Evolutionary conservation across 92 coral and sea anemone species (phyloP), one percentile per base, ranked within the genome.

Genomic region (Heliopora coerulea): DNA sequence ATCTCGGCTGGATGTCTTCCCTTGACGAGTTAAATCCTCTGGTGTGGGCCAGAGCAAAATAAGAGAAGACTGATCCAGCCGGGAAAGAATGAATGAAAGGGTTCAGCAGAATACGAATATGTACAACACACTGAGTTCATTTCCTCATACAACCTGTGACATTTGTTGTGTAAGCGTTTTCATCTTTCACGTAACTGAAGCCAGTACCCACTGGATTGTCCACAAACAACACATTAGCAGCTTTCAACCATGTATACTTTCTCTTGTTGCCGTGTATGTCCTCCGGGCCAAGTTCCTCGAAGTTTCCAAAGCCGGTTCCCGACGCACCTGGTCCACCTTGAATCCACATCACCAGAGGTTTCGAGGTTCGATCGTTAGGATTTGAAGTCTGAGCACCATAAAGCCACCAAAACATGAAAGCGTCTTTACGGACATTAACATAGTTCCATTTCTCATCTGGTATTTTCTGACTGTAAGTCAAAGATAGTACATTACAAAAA

Each of bases 321-420:
- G 98, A 93, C 4, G 83, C 98, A 8, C 98, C 98, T 0, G 98
- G 98, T 0, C 98, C 98, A 27, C 98, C 98, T 68, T 93, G 98
- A 0, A 93, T 85, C 98, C 97, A 93, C 96, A 93, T 80, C 24
- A 93, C 62, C 32, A 93, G 82, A 8, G 98, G 98, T 66, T 78
- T 83, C 19, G 79, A 54, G 0, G 62, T 75, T 12, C 93, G 85
- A 32, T 82, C 82, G 2, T 13, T 20, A 2, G 84, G 73, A 42
- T 57, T 52, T 30, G 39, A 68, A 2, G 72, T 63, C 14, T 80
- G 54, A 1, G 91, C 88, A 25, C 90, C 88, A 79, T 93, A 93
- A 2, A 93, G 50, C 98, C 98, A 93, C 98, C 98, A 93, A 49
- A 93, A 93, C 96, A 87, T 93, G 56, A 67, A 73, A 0, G 98